A percentile compares a stretch with the other conserved stretches of the same genome.
Conservation (phyloP, 2,797 vertebrate species). For the Ibycter americanus region DNA sequence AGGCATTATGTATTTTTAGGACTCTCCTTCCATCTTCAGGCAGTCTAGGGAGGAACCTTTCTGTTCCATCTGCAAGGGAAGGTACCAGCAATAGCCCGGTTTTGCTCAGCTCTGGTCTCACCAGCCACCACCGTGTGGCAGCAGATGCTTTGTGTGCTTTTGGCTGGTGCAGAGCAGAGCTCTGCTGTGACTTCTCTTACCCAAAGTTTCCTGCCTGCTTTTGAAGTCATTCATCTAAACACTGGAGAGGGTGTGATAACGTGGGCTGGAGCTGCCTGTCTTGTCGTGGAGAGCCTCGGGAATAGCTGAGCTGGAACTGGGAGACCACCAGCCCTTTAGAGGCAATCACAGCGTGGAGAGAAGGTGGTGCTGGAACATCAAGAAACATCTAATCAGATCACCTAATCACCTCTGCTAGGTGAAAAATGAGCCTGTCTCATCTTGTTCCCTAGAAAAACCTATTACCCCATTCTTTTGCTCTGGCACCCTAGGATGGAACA, state of each 20-base stretch:
- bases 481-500: background rate
- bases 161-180: background rate
- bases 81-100: background rate
- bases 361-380: background rate
- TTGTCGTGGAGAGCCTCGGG: background rate
- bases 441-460: background rate
- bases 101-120: background rate
- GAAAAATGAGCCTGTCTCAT: background rate
- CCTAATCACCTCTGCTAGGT: background rate
- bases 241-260: background rate
- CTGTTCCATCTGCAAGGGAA: background rate
- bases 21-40: background rate
- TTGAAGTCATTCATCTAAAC: background rate
- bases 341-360: accelerated
- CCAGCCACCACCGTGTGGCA: slow-evolving; percentile 50
- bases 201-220: background rate
- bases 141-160: background rate
- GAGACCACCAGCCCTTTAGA: background rate
- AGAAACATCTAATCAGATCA: background rate
- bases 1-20: background rate
- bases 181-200: background rate
- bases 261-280: background rate
- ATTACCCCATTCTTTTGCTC: background rate
- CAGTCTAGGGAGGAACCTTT: background rate
- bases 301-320: background rate